Percentiles rank a stretch among this genome's conserved stretches.
These are phyloP conservation scores for Gila robusta DNA, from an alignment of 2,797 vertebrate species.

Conservation along the genomic window DNA sequence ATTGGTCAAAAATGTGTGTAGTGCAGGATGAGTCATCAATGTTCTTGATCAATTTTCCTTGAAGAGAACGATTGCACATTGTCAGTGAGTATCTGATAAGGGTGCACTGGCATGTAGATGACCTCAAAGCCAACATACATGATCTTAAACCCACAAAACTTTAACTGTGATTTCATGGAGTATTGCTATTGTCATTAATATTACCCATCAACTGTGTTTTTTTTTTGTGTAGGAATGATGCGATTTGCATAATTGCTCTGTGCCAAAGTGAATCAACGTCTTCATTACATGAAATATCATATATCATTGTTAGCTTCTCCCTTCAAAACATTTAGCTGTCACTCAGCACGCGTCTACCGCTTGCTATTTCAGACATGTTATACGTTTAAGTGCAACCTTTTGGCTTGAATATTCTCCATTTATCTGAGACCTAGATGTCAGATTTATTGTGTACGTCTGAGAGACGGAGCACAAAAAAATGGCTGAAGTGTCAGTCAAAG, in stretches of 20 bases:
- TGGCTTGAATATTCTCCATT: conserved; percentile 54
- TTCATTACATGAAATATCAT: conserved; percentile 48
- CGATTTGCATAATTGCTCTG: conserved; percentile 45
- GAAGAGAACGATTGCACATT: not conserved
- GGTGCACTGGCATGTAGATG: not conserved
- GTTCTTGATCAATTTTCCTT: not conserved
- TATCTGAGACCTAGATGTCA: conserved; percentile 59
- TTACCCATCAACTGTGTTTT: not conserved
- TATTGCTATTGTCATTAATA: conserved; percentile 16
- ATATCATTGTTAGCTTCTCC: conserved; percentile 36
- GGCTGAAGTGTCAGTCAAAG: conserved; percentile 59
- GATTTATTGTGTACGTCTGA: conserved; percentile 48
- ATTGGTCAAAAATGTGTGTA: not conserved
- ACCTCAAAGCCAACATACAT: not conserved
- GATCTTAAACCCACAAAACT: not conserved
- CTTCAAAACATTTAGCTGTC: conserved; percentile 68
- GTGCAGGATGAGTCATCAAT: not conserved
- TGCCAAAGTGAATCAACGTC: conserved; percentile 51
- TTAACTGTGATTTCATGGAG: not conserved
- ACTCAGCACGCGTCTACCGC: conserved; percentile 66
- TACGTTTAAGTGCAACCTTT: conserved; percentile 57
- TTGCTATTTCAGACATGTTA: conserved; percentile 64
- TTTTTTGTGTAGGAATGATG: conserved; percentile 17
- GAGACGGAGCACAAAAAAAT: conserved; percentile 40
- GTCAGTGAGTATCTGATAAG: not conserved